Evolutionary conservation across 2,113 vertebrate genomes (phyloP).

Genomic region (Calonectris borealis): DNA sequence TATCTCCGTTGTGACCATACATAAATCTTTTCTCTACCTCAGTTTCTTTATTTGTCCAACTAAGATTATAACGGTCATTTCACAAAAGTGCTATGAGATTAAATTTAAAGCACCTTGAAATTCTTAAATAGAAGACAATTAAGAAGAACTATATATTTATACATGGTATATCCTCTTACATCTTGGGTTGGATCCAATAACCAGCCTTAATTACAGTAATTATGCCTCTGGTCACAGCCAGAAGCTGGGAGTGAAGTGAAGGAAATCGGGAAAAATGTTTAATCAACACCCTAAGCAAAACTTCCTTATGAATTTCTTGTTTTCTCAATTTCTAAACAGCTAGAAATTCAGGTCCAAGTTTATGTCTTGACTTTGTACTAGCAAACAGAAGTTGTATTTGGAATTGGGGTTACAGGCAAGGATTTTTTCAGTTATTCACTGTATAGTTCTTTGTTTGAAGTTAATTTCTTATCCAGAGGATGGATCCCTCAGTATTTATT

Average conservation of each 20-base stretch:
- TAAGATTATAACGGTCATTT: constrained; percentile 37
- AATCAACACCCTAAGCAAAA: not conserved
- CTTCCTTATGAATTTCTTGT: not conserved
- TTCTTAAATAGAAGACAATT: constrained; percentile 60
- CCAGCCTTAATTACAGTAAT: constrained; percentile 54
- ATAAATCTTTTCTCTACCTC: constrained; percentile 53
- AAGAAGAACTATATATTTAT: constrained; percentile 62
- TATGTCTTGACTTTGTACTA: not conserved
- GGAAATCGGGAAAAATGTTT: constrained; percentile 2
- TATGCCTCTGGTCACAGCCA: constrained; percentile 19
- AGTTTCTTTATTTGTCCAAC: constrained; percentile 60
- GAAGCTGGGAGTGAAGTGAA: constrained; percentile 2
- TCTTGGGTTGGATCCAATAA: constrained; percentile 57
- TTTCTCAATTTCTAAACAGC: not conserved
- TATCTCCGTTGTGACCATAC: not conserved
- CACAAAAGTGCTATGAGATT: constrained; percentile 24
- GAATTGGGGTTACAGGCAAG: not conserved
- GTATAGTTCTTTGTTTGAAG: not conserved
- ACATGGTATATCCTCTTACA: constrained; percentile 46
- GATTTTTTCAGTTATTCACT: not conserved
- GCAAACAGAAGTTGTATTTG: not conserved
- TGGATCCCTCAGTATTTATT: not conserved
- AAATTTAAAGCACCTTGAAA: constrained; percentile 61
- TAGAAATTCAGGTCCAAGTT: not conserved
- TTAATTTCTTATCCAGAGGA: not conserved